Evolutionary conservation across 92 coral and sea anemone genomes (phyloP).

Genomic region (Epizoanthus stellaris): DNA sequence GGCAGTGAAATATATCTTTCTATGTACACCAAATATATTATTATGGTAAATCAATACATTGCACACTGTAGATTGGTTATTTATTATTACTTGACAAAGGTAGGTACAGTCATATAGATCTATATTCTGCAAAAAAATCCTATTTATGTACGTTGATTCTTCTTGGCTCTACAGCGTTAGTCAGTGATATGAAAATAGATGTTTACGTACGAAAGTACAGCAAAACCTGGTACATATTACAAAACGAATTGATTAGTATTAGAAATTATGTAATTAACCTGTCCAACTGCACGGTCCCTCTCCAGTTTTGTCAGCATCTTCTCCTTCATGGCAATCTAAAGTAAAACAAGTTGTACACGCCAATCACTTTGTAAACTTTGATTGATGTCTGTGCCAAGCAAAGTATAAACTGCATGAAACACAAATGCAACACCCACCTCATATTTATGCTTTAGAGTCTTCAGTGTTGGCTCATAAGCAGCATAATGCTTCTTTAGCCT

Average conservation of each 20-base stretch:
- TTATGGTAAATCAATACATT: no score
- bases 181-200: neutral
- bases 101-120: no score
- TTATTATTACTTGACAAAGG: no score
- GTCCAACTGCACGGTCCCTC: slow-evolving; percentile 99
- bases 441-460: slow-evolving; percentile 95
- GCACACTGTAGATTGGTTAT: no score
- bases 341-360: neutral
- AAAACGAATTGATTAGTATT: neutral
- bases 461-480: slow-evolving; percentile 94
- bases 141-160: no score
- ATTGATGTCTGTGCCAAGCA: neutral
- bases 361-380: neutral
- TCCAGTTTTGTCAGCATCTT: slow-evolving; percentile 97
- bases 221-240: neutral
- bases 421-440: slow-evolving; percentile 65
- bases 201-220: neutral
- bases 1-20: no score
- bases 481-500: slow-evolving; percentile 98
- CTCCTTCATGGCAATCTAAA: slow-evolving; percentile 97
- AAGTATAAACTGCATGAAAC: neutral
- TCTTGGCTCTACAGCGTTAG: no score
- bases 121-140: no score
- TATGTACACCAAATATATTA: no score
- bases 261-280: slow-evolving; percentile 56